A percentile compares a stretch with the other conserved stretches of the same genome.
These are phyloP conservation scores for Drosophila nigromelanica DNA, from an alignment of 1,140 invertebrate genomes.

Conservation along the genomic window DNA sequence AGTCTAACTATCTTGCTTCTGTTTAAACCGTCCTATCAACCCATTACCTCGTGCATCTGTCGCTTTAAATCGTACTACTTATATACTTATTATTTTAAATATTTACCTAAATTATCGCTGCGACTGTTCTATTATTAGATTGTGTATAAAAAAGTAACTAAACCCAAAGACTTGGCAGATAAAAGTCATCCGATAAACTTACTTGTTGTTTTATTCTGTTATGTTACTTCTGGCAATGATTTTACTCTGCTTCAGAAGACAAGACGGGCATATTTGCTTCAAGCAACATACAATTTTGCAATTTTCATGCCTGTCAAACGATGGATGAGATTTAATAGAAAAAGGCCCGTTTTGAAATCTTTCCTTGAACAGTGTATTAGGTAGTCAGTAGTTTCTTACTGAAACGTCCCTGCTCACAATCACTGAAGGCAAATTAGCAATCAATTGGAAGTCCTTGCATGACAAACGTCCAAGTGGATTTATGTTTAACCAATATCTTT, in stretches of 20 bases:
- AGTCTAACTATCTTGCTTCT: conserved; percentile 3
- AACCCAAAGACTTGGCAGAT: conserved; percentile 1
- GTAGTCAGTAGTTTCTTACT: conserved; percentile 4
- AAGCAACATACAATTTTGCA: too few species aligned
- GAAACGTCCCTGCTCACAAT: background rate
- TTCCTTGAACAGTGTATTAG: background rate
- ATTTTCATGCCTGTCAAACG: too few species aligned
- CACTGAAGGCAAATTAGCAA: conserved; percentile 23
- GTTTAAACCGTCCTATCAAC: background rate
- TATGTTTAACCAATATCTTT: conserved; percentile 33
- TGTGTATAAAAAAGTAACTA: conserved; percentile 4
- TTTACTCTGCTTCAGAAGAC: background rate
- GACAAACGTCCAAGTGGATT: conserved; percentile 35
- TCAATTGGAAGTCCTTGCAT: conserved; percentile 35
- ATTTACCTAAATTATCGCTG: conserved; percentile 12
- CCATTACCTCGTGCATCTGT: background rate
- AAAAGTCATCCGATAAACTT: background rate
- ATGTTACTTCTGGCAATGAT: background rate
- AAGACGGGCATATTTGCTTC: too few species aligned
- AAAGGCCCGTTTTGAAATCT: too few species aligned
- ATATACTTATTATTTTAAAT: background rate
- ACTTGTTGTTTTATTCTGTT: background rate
- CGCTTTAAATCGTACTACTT: background rate
- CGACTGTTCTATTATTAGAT: conserved; percentile 9
- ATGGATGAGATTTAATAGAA: too few species aligned